These are phyloP conservation scores for Nyctalus aviator DNA, from an alignment of 2,797 vertebrate species.

Conservation along the genomic window DNA sequence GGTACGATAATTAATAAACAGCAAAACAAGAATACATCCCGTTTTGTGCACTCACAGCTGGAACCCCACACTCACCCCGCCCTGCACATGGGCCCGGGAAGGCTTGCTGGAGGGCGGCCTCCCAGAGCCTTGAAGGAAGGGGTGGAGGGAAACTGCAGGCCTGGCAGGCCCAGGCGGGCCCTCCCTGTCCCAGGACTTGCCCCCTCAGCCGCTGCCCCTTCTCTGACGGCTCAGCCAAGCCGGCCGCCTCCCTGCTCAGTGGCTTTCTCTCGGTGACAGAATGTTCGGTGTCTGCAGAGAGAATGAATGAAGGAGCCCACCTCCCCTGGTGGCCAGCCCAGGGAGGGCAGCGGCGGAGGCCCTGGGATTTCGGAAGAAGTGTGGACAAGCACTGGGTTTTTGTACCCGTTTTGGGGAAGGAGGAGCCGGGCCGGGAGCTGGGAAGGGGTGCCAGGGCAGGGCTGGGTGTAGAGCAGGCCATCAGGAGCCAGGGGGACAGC, in stretches of 20 bases:
- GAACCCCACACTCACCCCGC: accelerated
- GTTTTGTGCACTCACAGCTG: neutral
- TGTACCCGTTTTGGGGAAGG: neutral
- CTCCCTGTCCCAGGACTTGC: neutral
- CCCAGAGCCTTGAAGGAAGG: neutral
- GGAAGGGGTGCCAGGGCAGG: neutral
- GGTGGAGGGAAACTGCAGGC: neutral
- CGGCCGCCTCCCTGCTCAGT: neutral
- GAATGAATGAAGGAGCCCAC: neutral
- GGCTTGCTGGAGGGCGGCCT: neutral
- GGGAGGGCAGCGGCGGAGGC: neutral
- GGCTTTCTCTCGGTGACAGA: neutral
- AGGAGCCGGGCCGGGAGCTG: neutral
- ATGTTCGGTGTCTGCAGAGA: neutral
- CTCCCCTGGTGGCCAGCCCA: neutral
- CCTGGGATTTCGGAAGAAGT: neutral
- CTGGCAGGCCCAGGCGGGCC: neutral
- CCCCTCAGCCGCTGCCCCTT: neutral
- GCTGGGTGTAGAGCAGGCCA: too few relatives aligned
- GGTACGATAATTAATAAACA: neutral
- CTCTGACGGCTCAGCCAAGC: neutral
- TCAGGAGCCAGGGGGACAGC: accelerated
- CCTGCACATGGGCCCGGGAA: neutral
- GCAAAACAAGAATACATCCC: neutral
- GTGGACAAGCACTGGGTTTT: neutral